phyloP scores from a whole-genome alignment of 2,888 invertebrate genomes.

The Rhaphigaster nebulosa region DNA sequence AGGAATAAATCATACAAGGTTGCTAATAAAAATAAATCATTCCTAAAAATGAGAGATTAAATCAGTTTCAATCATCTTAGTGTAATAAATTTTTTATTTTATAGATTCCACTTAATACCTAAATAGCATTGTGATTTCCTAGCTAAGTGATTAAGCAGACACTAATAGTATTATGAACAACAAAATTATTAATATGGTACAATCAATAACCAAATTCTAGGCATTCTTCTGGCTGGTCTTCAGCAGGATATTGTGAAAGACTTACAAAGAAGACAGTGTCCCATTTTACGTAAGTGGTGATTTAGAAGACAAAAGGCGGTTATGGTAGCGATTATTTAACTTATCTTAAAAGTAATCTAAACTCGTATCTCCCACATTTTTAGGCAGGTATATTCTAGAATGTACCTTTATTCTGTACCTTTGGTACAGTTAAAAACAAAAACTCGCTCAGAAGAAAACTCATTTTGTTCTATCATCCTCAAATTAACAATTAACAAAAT shows the following conservation, averaged over 20 bases:
- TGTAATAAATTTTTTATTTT: background rate
- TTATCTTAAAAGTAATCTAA: background rate
- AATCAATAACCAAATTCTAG: background rate
- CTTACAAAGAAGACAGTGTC: background rate
- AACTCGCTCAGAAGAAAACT: too few species aligned
- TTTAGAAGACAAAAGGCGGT: conserved; percentile 1
- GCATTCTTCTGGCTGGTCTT: background rate
- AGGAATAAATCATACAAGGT: background rate
- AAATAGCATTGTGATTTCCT: too few species aligned
- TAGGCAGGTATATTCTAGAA: background rate
- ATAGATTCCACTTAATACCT: background rate
- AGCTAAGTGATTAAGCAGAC: too few species aligned
- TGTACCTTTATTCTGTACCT: background rate
- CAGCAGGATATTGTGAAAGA: background rate
- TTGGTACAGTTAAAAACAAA: background rate
- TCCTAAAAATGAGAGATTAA: background rate
- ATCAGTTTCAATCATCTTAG: background rate
- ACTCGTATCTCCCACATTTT: background rate
- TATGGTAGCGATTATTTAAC: background rate
- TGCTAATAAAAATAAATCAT: background rate
- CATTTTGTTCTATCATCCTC: background rate
- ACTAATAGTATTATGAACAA: too few species aligned
- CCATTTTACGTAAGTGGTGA: background rate
- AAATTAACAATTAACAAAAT: background rate
- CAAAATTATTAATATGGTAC: too few species aligned